These are phyloP conservation scores for Sisor rabdophorus DNA, from an alignment of 2,113 vertebrate genomes.

Conservation along the genomic window DNA sequence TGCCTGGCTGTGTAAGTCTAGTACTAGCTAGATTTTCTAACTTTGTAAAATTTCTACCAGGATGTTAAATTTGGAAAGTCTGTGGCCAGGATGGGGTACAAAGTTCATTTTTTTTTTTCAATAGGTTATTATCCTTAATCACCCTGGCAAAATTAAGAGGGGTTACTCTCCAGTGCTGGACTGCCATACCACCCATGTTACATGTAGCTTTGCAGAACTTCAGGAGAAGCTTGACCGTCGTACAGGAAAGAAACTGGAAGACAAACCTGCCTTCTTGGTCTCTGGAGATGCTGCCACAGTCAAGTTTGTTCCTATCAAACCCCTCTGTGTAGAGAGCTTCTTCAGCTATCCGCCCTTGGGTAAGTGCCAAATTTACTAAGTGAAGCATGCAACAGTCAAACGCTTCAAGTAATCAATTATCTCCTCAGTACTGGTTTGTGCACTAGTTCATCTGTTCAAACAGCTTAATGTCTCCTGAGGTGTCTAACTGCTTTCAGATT, in stretches of 20 bases:
- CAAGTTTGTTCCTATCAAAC: slow-evolving; percentile 72
- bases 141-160: slow-evolving; percentile 70
- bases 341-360: slow-evolving; percentile 74
- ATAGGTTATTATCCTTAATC: slow-evolving; percentile 77
- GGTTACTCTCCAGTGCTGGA: slow-evolving; percentile 78
- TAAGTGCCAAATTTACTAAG: slow-evolving; percentile 19
- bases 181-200: slow-evolving; percentile 76
- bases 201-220: slow-evolving; percentile 74
- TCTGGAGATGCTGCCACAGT: slow-evolving; percentile 75
- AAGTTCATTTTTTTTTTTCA: background rate
- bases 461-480: too few species aligned
- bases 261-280: slow-evolving; percentile 61
- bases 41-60: too few species aligned
- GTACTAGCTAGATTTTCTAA: too few species aligned
- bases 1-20: too few species aligned
- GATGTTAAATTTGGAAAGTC: background rate
- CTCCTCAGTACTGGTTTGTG: too few species aligned
- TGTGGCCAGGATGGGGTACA: background rate
- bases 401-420: too few species aligned
- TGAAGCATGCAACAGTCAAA: too few species aligned
- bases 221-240: slow-evolving; percentile 73
- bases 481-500: too few species aligned
- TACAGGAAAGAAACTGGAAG: slow-evolving; percentile 69
- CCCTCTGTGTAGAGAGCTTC: slow-evolving; percentile 79
- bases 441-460: too few species aligned